Evolutionary conservation across 2,888 invertebrate species (phyloP).

Genomic region (Leptothorax acervorum): DNA sequence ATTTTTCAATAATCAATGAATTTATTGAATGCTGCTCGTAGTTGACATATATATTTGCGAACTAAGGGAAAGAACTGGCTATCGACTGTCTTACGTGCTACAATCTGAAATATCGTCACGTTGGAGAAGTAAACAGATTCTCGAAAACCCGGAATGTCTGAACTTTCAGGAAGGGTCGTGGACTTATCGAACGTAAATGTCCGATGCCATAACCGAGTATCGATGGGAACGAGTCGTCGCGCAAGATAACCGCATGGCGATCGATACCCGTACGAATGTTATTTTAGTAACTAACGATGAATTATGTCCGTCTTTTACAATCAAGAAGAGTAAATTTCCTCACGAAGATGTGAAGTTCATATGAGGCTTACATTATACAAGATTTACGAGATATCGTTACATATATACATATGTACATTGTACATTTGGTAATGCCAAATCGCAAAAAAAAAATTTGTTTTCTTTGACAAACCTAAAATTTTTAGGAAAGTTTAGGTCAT

Average conservation of each 20-base stretch:
- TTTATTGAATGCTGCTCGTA: not conserved
- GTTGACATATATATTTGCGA: not conserved
- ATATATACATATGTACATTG: not conserved
- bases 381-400: not conserved
- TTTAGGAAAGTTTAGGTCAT: not conserved
- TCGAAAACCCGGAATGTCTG: not conserved
- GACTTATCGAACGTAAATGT: constrained; percentile 6
- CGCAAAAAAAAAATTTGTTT: not conserved
- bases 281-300: constrained; percentile 49
- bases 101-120: not conserved
- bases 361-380: not conserved
- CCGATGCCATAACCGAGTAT: constrained; percentile 18
- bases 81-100: not conserved
- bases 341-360: not conserved
- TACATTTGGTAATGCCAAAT: not conserved
- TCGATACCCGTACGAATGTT: constrained; percentile 36
- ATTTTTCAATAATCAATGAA: not conserved
- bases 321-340: not conserved
- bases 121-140: constrained; percentile 19
- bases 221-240: constrained; percentile 42
- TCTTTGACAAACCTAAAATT: not conserved
- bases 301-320: constrained; percentile 25
- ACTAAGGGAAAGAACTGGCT: not conserved
- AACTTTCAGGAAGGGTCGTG: constrained; percentile 26
- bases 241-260: constrained; percentile 34